Base-by-base conservation (phyloP, 1,140 invertebrate genomes). In the Eumaeus atala region DNA sequence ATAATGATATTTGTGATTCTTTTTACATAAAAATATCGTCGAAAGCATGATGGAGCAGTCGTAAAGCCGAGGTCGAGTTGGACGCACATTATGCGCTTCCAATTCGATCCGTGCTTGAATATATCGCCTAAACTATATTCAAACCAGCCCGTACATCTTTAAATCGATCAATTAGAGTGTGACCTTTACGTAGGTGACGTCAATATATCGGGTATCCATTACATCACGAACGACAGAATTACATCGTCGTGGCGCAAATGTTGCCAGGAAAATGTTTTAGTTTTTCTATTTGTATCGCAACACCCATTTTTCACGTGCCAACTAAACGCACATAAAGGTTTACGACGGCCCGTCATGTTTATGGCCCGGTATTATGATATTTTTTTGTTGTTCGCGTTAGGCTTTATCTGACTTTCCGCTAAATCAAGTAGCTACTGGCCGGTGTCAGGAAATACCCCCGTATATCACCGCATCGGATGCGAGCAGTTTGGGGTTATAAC, bases 351-450 rank as follows among this genome's bases (percentile, higher is more conserved):
- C 80, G 77, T 84, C 81, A 86, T 84, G 84, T 86, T 86, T 86
- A 86, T 84, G 81, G 79, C 62, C 38, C 55, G 74, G 72, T 82
- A 84, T 86, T 84, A 79, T 84, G 76, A 83, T 83, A 82, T 86
- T 86, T 86, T 63, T 86, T 86, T 84, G 83, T 86, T 84, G 81
- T 86, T 78, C 81, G 73, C 83, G 84, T 84, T 84, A 87, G 79
- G 79, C 84, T 87, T 86, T 87, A 87, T 87, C 83, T 87, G 74
- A 74, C 76, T 87, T 87, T 87, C 83, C 83, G 83, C 83, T 87
- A 87, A 87, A 87, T 87, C 81, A 87, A 87, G 83, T 86, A 86
- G 76, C 81, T 81, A 87, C 83, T 87, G 83, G 83, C 83, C 83
- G 81, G 71, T 82, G 80, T 77, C 82, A 83, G 83, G 83, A 84